Percentiles rank a stretch among this genome's conserved stretches.
Evolutionary conservation across 2,113 vertebrate genomes (phyloP).

Genomic region (Spheniscus mendiculus): DNA sequence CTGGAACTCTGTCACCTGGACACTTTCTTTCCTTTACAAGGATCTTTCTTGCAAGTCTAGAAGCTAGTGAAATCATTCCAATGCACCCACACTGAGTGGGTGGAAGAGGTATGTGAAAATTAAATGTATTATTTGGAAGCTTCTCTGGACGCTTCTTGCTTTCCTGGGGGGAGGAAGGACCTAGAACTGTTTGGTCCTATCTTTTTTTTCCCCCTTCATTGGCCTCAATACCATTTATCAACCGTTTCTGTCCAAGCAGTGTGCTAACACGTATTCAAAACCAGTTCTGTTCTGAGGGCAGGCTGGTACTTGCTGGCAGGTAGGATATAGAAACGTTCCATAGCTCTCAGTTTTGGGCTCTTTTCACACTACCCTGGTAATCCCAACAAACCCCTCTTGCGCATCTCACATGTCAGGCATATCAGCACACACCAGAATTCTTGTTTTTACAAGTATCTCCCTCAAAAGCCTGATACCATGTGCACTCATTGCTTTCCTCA

Average conservation of each 20-base stretch:
- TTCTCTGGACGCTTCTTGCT: neutral
- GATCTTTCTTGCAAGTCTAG: neutral
- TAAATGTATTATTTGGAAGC: neutral
- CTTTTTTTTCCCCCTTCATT: neutral
- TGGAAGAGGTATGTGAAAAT: neutral
- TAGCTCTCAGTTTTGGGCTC: neutral
- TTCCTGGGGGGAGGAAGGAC: neutral
- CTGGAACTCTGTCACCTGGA: neutral
- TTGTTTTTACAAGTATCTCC: neutral
- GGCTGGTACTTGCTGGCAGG: neutral
- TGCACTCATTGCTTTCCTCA: neutral
- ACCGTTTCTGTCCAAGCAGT: neutral
- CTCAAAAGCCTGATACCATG: neutral
- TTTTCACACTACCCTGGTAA: neutral
- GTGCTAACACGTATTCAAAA: neutral
- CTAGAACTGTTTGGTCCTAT: neutral
- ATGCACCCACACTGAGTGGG: neutral
- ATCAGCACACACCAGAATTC: neutral
- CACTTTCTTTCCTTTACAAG: neutral
- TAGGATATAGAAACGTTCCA: neutral
- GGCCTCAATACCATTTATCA: neutral
- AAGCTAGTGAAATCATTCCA: neutral
- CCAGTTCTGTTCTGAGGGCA: neutral
- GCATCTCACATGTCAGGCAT: neutral
- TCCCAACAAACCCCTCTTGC: neutral